Base-by-base conservation (phyloP, 1,140 invertebrate genomes). In the Homarus americanus region DNA sequence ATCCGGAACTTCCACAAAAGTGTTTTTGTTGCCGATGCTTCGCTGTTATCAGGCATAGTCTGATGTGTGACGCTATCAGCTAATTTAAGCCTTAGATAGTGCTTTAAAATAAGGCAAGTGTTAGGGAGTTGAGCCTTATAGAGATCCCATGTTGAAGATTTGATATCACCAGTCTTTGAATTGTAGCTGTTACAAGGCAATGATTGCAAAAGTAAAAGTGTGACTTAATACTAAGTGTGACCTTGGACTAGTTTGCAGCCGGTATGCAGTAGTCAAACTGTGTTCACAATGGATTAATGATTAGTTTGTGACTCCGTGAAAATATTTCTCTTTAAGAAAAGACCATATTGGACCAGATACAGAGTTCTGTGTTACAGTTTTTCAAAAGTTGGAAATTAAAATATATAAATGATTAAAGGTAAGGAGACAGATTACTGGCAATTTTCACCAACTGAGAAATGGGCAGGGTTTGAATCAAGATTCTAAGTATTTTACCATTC, bases 31-130 rank as follows among this genome's bases (percentile, higher is more conserved):
- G 78, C 76, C 34, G 75, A 79, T 69, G 75, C 58, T 79, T 78
- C 36, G 41, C 76, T 87, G 75, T 76, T 58, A 34, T 63, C 36
- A 63, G 53, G 36, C 80, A 44, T 78, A 63, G 73, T 78, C 76
- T 76, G 73, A 78, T 28, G 53, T 80, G 76, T 79, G 78, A 66
- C 28, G 72, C 53, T 87, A 41, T 63, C 58, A 80, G 86, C 86
- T 80, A 87, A 87, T 34, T 66, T 87, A 87, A 87, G 86, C 86
- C 86, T 87, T 87, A 87, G 86, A 80, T 87, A 87, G 75, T 80
- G 86, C 86, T 87, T 87, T 79, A 87, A 53, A 79, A n/a, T n/a
- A 79, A 87, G 85, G 85, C 85, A 87, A 78, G n/a, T 87, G 49
- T 78, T 83, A 83, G 82, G 38, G 69, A 83, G 17, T 34, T 76